phyloP scores from a whole-genome alignment of 2,888 invertebrate genomes.

The Ormyrus pomaceus region DNA sequence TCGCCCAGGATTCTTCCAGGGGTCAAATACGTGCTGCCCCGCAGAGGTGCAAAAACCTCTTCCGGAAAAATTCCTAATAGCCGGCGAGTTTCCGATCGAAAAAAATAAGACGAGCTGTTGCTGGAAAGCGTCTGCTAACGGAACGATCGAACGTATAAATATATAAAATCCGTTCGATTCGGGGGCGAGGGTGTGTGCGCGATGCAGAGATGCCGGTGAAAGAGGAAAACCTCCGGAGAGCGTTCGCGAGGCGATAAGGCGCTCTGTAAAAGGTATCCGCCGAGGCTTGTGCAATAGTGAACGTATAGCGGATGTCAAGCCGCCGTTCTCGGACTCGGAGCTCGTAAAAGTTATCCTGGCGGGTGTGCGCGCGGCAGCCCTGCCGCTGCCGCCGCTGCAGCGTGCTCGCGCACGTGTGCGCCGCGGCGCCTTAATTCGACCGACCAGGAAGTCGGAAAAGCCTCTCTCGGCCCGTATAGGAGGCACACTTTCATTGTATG shows the following conservation, averaged over 20 bases:
- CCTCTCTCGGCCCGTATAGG: too few relatives aligned
- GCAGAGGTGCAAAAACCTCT: not conserved
- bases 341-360: not conserved
- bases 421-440: constrained; percentile 58
- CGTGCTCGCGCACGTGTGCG: constrained; percentile 3
- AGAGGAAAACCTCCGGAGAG: not conserved
- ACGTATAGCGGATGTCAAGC: constrained; percentile 75
- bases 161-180: too few relatives aligned
- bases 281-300: constrained; percentile 73
- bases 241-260: constrained; percentile 46
- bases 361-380: not conserved
- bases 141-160: too few relatives aligned
- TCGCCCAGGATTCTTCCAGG: not conserved
- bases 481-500: constrained; percentile 49
- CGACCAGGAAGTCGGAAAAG: constrained; percentile 60
- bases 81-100: not conserved
- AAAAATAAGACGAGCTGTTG: too few relatives aligned
- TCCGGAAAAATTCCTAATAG: constrained; percentile 5
- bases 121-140: too few relatives aligned
- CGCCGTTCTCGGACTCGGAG: constrained; percentile 54
- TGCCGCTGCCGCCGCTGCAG: not conserved
- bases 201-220: not conserved
- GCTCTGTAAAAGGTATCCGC: constrained; percentile 68
- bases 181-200: too few relatives aligned
- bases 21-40: constrained; percentile 30